A percentile compares a stretch with the other conserved stretches of the same genome.
These are phyloP conservation scores for Mohoua ochrocephala DNA, from an alignment of 2,113 vertebrate genomes.

Conservation along the genomic window DNA sequence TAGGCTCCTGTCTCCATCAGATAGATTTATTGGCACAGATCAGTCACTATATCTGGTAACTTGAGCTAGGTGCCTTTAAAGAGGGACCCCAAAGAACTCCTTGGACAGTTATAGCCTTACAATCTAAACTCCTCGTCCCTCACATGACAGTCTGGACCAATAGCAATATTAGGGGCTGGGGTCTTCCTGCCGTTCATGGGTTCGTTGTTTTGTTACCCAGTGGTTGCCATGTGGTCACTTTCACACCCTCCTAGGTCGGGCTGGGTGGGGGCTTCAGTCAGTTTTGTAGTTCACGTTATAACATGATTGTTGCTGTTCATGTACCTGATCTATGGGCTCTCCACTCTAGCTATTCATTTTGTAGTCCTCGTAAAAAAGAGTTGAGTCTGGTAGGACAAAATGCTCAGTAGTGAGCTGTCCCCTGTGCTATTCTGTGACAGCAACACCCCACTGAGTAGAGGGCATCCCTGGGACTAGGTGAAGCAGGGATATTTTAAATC, in stretches of 20 bases:
- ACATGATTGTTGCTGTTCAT: neutral
- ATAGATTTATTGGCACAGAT: neutral
- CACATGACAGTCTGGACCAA: neutral
- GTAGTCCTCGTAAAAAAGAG: neutral
- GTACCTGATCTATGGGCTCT: neutral
- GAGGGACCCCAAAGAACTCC: neutral
- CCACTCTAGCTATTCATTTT: neutral
- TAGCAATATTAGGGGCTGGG: neutral
- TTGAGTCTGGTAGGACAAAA: neutral
- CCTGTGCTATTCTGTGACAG: neutral
- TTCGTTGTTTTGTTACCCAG: neutral
- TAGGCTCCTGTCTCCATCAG: neutral
- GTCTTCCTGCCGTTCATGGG: neutral
- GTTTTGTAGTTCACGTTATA: neutral
- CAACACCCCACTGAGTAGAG: neutral
- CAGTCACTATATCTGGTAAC: neutral
- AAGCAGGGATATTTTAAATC: neutral
- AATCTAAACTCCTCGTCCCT: neutral
- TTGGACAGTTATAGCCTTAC: neutral
- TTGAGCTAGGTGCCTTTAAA: neutral
- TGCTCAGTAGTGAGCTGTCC: neutral
- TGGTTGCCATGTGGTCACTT: neutral
- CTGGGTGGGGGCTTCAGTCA: neutral
- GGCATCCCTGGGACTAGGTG: neutral
- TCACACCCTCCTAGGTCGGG: neutral